Evolutionary conservation across 2,113 vertebrate species (phyloP).

Genomic region (Colinus virginianus): DNA sequence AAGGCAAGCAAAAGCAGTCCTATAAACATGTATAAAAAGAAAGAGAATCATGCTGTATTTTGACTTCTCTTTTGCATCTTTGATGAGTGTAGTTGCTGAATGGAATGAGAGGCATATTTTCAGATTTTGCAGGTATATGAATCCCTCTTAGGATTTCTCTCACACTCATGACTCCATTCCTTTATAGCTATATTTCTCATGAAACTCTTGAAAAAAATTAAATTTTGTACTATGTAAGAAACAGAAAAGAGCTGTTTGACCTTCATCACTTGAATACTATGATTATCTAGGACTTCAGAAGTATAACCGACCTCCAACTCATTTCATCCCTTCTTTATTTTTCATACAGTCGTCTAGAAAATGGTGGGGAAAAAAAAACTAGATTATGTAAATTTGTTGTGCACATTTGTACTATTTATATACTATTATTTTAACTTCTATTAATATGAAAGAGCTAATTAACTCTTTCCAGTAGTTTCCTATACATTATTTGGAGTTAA

Average conservation of each 20-base stretch:
- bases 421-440: neutral
- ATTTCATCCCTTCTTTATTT: neutral
- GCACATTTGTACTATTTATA: neutral
- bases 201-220: neutral
- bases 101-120: neutral
- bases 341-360: neutral
- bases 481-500: neutral
- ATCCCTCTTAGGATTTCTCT: neutral
- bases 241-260: neutral
- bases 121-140: neutral
- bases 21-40: neutral
- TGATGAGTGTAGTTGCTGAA: neutral
- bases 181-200: neutral
- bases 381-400: neutral
- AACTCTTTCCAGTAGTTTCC: neutral
- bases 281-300: neutral
- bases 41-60: neutral
- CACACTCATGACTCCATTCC: neutral
- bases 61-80: neutral
- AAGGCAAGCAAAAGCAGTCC: neutral
- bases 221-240: neutral
- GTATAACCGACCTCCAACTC: neutral
- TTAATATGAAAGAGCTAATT: neutral
- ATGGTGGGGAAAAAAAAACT: neutral
- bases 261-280: neutral